Base-by-base conservation (phyloP, 2,113 vertebrate species). In the Amphiprion percula region DNA sequence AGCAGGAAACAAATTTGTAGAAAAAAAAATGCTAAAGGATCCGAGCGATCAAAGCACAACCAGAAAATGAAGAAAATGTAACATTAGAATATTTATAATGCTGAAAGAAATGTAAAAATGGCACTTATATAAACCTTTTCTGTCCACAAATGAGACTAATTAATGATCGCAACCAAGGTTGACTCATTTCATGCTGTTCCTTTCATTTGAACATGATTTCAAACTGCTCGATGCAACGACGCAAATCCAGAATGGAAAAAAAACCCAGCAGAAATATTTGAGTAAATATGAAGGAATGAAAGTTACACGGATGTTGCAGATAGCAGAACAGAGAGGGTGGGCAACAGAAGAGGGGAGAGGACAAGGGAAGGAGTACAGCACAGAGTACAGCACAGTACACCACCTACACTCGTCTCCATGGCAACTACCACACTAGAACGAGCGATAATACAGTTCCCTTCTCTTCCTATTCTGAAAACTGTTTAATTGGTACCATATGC, bases 351-450 rank as follows among this genome's bases (percentile, higher is more conserved):
- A 87, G 87, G 79, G 76, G 85, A 83, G 86, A 87, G 83, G 90
- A 91, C 78, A 74, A 81, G 86, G 85, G 80, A 90, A 87, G 84
- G 74, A 87, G 90, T 88, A 88, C 81, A 84, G 84, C 86, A 74
- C 67, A 37, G 77, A 90, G 89, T 87, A 88, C 86, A 88, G 91
- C 90, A 89, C 87, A 79, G 88, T 82, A 90, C 92, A 92, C 91
- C 92, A 92, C 92, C 92, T 93, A 93, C 92, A 92, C 91, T 90
- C 33, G 84, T 93, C 86, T 65, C 90, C 92, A 93, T 93, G 88
- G 92, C 88, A 93, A 93, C 92, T 90, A 90, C 91, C 92, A 90
- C 88, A 91, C 86, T 87, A 90, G 91, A 92, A 88, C 68, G 44
- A 90, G 89, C 68, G 88, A 88, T 90, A 91, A 92, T 89, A 87